A percentile compares a stretch with the other conserved stretches of the same genome.
Conservation (phyloP, 2,888 invertebrate genomes). For the Drosophila siamana region DNA sequence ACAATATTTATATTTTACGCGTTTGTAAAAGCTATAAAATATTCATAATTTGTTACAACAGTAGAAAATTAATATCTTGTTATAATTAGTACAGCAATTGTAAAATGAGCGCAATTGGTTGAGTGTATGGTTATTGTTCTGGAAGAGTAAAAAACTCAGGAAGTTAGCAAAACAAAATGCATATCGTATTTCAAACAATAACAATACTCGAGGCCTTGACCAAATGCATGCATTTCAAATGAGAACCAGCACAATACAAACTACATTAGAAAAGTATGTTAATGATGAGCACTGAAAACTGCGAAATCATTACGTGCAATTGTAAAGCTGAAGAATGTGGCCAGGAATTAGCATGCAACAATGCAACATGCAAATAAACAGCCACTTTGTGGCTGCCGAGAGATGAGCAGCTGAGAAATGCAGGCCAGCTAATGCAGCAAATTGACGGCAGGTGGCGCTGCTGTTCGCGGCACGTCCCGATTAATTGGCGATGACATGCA, state of each 20-base stretch:
- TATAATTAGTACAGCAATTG: neutral
- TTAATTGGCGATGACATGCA: slow-evolving; percentile 55
- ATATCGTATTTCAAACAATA: slow-evolving; percentile 28
- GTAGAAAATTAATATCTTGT: neutral
- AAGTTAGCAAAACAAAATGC: neutral
- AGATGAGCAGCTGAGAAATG: slow-evolving; percentile 10
- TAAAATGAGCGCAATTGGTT: slow-evolving; percentile 8
- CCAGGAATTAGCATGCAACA: slow-evolving; percentile 39
- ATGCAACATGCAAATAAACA: slow-evolving; percentile 39
- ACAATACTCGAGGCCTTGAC: slow-evolving; percentile 28
- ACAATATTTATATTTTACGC: neutral
- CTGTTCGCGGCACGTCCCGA: slow-evolving; percentile 40
- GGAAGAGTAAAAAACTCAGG: slow-evolving; percentile 28
- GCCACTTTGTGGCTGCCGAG: no score
- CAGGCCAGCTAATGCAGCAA: slow-evolving; percentile 26
- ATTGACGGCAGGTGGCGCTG: slow-evolving; percentile 53
- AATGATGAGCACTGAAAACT: slow-evolving; percentile 15
- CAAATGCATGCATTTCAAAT: neutral
- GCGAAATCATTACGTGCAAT: slow-evolving; percentile 13
- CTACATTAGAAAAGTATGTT: slow-evolving; percentile 18
- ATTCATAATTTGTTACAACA: neutral
- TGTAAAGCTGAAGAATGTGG: slow-evolving; percentile 3
- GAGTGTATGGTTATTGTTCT: slow-evolving; percentile 29
- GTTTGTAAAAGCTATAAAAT: neutral
- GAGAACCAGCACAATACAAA: slow-evolving; percentile 1